Percentiles rank a stretch among this genome's conserved stretches.
These are phyloP conservation scores for Rhagologus leucostigma DNA, from an alignment of 2,113 vertebrate species.

Conservation along the genomic window DNA sequence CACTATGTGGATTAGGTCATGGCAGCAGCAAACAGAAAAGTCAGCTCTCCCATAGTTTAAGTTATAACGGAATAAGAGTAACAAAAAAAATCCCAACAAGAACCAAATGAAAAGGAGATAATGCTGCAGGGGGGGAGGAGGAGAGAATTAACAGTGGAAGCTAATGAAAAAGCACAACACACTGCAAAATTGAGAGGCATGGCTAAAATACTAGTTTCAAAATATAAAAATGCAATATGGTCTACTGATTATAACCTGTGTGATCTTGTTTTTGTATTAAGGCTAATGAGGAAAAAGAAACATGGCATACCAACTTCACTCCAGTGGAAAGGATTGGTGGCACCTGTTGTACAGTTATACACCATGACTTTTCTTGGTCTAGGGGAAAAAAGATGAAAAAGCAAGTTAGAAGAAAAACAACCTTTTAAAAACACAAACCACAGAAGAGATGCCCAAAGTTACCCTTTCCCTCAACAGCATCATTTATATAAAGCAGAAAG, in stretches of 20 bases:
- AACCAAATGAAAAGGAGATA: not conserved
- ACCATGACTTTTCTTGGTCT: conserved; percentile 90
- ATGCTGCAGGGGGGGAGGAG: not conserved
- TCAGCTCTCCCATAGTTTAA: not conserved
- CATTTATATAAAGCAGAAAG: not conserved
- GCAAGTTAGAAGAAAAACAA: not conserved
- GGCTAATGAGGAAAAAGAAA: not conserved
- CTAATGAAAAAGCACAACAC: not conserved
- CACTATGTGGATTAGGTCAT: not conserved
- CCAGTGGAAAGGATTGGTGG: conserved; percentile 97
- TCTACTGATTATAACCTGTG: not conserved
- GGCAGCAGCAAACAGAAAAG: not conserved
- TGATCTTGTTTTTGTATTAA: not conserved
- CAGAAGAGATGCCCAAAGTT: not conserved
- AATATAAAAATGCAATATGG: not conserved
- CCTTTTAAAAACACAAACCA: not conserved
- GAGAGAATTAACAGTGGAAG: not conserved
- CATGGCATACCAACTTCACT: conserved; percentile 93
- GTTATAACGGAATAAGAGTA: not conserved
- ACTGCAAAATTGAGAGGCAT: not conserved
- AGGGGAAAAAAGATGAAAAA: not conserved
- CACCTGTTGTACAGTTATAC: conserved; percentile 97
- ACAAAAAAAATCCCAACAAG: not conserved
- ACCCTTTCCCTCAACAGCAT: not conserved
- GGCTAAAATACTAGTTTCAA: not conserved